Percentiles rank a stretch among this genome's conserved stretches.
These are phyloP conservation scores for Coranthus polyacanthus DNA, from an alignment of 2,797 vertebrate species.

Conservation along the genomic window DNA sequence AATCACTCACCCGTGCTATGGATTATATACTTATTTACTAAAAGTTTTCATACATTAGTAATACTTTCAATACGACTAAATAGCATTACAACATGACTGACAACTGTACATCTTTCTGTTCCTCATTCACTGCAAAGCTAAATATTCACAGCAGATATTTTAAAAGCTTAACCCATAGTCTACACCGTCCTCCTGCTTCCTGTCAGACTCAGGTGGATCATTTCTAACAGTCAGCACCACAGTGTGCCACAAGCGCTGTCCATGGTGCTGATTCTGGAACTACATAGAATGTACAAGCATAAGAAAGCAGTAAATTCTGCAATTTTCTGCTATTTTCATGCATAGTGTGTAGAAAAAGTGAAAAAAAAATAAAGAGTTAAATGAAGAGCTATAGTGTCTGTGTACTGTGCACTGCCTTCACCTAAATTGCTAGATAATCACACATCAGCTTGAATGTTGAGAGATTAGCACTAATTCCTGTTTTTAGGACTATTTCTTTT, in stretches of 20 bases:
- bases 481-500: conserved; percentile 18
- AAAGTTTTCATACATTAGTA: too few species aligned
- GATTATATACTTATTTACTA: too few species aligned
- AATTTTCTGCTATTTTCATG: too few species aligned
- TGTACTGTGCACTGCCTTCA: neutral
- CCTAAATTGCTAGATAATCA: neutral
- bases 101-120: neutral
- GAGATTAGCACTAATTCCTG: neutral
- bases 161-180: neutral
- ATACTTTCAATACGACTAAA: too few species aligned
- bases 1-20: too few species aligned
- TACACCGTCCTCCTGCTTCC: neutral
- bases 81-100: neutral
- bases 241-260: conserved; percentile 27
- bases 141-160: conserved; percentile 7
- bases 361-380: neutral
- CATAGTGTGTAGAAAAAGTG: too few species aligned
- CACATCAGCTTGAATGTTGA: conserved; percentile 1
- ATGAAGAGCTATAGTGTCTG: too few species aligned
- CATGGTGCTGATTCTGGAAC: conserved; percentile 49
- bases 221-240: neutral
- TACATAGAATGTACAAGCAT: neutral
- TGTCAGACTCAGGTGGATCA: neutral
- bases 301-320: neutral
- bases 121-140: neutral